phyloP scores from a whole-genome alignment of 2,113 vertebrate species.

The Arenaria interpres region DNA sequence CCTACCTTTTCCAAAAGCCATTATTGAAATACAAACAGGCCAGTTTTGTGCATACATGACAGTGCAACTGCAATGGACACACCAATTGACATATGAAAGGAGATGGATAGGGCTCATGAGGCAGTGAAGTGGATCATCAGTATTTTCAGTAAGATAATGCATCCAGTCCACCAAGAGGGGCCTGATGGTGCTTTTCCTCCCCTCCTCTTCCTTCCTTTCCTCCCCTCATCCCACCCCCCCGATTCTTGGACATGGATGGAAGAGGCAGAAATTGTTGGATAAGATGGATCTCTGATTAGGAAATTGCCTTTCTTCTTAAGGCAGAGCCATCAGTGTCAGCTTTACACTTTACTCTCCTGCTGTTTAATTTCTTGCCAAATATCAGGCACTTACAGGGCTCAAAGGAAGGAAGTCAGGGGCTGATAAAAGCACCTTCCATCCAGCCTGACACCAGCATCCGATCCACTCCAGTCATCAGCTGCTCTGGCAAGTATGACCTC shows the following conservation, averaged over 20 bases:
- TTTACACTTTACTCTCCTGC: neutral
- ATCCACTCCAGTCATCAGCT: neutral
- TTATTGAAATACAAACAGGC: neutral
- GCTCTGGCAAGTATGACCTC: neutral
- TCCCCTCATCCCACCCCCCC: too few species aligned
- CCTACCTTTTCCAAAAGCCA: neutral
- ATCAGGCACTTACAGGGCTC: neutral
- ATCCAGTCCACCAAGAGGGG: neutral
- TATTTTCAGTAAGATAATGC: neutral
- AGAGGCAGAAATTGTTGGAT: neutral
- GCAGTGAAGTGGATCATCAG: neutral
- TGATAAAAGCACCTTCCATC: neutral
- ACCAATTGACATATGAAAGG: neutral
- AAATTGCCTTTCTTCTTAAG: neutral
- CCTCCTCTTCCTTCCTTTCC: neutral
- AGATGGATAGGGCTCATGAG: neutral
- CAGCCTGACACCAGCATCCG: neutral
- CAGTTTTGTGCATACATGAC: neutral
- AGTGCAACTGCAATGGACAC: neutral
- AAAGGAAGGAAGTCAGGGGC: neutral
- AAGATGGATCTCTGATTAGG: neutral
- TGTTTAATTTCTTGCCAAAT: slow-evolving; percentile 11
- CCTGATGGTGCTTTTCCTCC: neutral
- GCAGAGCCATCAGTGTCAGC: neutral
- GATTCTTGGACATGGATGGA: neutral